These are phyloP conservation scores for Lucilia cuprina DNA, from an alignment of 1,140 invertebrate genomes.

Conservation along the genomic window DNA sequence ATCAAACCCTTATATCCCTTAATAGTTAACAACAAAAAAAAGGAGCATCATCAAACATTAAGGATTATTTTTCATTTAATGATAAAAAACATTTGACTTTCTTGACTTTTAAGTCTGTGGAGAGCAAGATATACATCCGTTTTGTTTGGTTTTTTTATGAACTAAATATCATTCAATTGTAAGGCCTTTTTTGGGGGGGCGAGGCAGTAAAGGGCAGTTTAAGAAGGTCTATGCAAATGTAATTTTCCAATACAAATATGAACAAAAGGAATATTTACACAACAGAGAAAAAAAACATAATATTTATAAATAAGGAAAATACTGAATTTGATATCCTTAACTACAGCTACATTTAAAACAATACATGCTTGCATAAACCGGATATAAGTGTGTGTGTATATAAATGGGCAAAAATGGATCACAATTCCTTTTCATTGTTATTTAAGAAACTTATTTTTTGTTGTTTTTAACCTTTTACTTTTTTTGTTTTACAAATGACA, in stretches of 20 bases:
- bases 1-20: too few relatives aligned
- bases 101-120: neutral
- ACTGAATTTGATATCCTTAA: neutral
- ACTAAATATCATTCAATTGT: neutral
- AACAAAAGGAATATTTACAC: neutral
- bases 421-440: neutral
- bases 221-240: constrained; percentile 16
- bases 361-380: neutral
- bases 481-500: neutral
- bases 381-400: neutral
- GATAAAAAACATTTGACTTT: constrained; percentile 14
- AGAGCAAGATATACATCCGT: neutral
- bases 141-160: neutral
- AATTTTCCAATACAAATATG: neutral
- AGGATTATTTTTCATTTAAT: neutral
- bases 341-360: neutral
- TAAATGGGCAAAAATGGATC: neutral
- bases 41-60: neutral
- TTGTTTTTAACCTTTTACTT: neutral
- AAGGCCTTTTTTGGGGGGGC: neutral
- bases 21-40: neutral
- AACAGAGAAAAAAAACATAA: neutral
- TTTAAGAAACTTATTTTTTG: neutral
- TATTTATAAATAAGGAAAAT: neutral
- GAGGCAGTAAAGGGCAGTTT: neutral